Evolutionary conservation across 2,797 vertebrate genomes (phyloP).

Genomic region (Scomberomorus guttatus): DNA sequence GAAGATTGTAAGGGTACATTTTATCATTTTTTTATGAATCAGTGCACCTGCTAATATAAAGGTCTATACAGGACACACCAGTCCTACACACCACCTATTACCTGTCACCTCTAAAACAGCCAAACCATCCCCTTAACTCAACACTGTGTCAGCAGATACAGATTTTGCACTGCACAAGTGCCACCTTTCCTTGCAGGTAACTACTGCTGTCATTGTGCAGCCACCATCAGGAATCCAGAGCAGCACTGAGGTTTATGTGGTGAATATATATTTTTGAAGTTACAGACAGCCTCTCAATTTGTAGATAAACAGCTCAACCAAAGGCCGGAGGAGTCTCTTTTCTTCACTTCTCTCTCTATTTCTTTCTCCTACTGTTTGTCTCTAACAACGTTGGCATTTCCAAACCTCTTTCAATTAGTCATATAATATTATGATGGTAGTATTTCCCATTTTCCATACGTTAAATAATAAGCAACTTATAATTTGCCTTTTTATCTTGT

Average conservation of each 20-base stretch:
- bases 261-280: neutral
- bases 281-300: neutral
- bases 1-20: neutral
- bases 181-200: neutral
- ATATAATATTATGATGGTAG: neutral
- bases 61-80: neutral
- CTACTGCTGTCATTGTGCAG: neutral
- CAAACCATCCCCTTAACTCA: slow-evolving; percentile 2
- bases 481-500: neutral
- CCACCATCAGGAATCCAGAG: too few species aligned
- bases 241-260: neutral
- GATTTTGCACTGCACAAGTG: neutral
- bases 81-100: neutral
- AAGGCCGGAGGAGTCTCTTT: too few species aligned
- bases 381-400: neutral
- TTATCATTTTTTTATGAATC: neutral
- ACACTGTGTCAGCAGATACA: slow-evolving; percentile 5
- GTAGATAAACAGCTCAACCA: neutral
- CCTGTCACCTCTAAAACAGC: slow-evolving; percentile 32
- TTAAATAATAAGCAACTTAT: neutral
- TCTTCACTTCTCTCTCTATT: too few species aligned
- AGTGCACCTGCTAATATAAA: slow-evolving; percentile 1
- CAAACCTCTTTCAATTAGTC: neutral
- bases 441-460: neutral
- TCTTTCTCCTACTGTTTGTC: neutral